phyloP scores from a whole-genome alignment of 23 tunicate species.

The Halocynthia roretzi region DNA sequence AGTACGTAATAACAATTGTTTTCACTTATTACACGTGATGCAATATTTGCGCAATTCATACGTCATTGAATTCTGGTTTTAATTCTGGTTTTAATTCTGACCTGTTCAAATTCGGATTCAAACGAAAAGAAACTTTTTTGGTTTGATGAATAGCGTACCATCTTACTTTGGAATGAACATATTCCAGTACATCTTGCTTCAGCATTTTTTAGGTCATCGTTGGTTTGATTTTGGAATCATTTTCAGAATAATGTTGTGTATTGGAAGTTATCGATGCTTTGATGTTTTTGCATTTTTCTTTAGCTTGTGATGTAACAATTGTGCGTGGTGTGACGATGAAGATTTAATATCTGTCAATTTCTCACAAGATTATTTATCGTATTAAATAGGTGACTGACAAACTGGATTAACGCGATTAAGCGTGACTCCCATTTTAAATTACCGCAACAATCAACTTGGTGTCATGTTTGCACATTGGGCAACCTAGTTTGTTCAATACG shows the following conservation, averaged over 20 bases:
- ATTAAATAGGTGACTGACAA: too few species aligned
- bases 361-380: too few species aligned
- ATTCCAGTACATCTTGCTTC: slow-evolving; percentile 53
- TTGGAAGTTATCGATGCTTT: background rate
- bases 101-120: slow-evolving; percentile 45
- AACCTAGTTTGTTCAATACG: too few species aligned
- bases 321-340: background rate
- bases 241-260: background rate
- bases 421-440: too few species aligned
- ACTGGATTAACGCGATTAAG: too few species aligned
- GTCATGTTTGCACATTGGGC: too few species aligned
- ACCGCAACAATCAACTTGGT: too few species aligned
- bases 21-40: too few species aligned
- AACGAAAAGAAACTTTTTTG: slow-evolving; percentile 52
- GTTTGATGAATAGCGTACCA: slow-evolving; percentile 70
- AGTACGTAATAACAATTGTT: too few species aligned
- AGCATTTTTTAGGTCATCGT: slow-evolving; percentile 23
- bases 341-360: too few species aligned
- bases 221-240: background rate
- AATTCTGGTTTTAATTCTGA: background rate
- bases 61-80: too few species aligned
- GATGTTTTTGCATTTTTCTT: background rate
- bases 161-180: slow-evolving; percentile 65
- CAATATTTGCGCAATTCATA: too few species aligned
- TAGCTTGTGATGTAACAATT: background rate